Conservation (phyloP, 2,888 invertebrate genomes). For the Odontocolon sp. region DNA sequence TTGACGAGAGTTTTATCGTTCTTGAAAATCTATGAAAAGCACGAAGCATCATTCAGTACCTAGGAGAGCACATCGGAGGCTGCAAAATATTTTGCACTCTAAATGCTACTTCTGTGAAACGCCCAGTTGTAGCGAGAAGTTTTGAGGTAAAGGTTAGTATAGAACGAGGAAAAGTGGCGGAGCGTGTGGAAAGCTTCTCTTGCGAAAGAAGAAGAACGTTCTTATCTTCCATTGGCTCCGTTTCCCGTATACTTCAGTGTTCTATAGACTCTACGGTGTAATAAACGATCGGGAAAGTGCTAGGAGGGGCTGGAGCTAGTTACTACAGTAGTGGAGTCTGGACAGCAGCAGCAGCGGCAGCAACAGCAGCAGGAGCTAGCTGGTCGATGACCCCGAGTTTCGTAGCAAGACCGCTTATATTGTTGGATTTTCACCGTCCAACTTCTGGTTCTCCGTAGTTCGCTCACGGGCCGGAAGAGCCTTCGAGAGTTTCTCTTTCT, state of each 20-base stretch:
- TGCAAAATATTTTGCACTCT: conserved; percentile 53
- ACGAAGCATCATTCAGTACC: conserved; percentile 34
- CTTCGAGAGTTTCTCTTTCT: conserved; percentile 49
- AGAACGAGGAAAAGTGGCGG: conserved; percentile 14
- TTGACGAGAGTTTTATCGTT: conserved; percentile 28
- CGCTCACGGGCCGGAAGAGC: conserved; percentile 49
- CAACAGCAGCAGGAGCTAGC: conserved; percentile 18
- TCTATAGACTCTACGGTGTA: conserved; percentile 50
- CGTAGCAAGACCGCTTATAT: conserved; percentile 46
- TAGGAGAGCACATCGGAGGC: not conserved
- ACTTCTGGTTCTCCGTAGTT: conserved; percentile 53
- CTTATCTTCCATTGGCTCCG: conserved; percentile 58
- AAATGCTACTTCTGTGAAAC: conserved; percentile 22
- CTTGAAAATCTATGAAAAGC: conserved; percentile 46
- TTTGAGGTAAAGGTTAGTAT: conserved; percentile 37
- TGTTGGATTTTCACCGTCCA: conserved; percentile 52
- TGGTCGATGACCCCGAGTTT: conserved; percentile 56
- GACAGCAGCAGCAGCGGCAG: conserved; percentile 16
- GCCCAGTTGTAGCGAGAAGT: conserved; percentile 23
- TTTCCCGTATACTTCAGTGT: conserved; percentile 50
- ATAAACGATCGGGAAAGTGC: conserved; percentile 59
- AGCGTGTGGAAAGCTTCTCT: conserved; percentile 25
- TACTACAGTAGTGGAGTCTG: conserved; percentile 42
- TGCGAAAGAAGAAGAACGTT: conserved; percentile 43
- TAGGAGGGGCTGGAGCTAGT: conserved; percentile 54